These are phyloP conservation scores for Troides helena DNA, from an alignment of 2,888 invertebrate species.

Conservation along the genomic window DNA sequence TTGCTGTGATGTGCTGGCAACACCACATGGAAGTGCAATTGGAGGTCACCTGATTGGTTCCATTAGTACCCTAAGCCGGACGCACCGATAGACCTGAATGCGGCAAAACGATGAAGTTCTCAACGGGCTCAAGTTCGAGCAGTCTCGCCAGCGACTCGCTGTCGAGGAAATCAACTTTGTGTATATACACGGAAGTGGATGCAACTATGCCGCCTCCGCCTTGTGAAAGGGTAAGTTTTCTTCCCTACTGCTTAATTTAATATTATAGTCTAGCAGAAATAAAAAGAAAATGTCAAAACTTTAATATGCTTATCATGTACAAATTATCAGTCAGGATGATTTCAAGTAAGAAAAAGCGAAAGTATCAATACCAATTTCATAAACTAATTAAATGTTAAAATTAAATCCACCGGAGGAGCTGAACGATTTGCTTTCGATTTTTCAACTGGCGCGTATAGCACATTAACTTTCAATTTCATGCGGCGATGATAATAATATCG, in stretches of 20 bases:
- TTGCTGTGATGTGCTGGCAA: constrained; percentile 72
- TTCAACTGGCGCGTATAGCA: constrained; percentile 54
- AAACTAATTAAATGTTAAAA: constrained; percentile 45
- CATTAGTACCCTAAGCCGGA: constrained; percentile 1
- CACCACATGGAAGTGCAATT: constrained; percentile 66
- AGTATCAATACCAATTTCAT: constrained; percentile 20
- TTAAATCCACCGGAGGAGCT: constrained; percentile 43
- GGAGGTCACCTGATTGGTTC: constrained; percentile 65
- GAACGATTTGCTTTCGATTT: constrained; percentile 63
- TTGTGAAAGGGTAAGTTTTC: constrained; percentile 77
- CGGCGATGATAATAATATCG: constrained; percentile 61
- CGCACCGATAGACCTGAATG: constrained; percentile 44
- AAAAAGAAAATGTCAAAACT: too few species aligned
- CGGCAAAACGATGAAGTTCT: constrained; percentile 79
- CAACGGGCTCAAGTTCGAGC: constrained; percentile 83
- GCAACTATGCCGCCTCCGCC: constrained; percentile 58
- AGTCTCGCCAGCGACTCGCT: constrained; percentile 83
- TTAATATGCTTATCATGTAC: too few species aligned
- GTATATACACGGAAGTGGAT: constrained; percentile 82
- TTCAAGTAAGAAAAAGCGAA: constrained; percentile 32
- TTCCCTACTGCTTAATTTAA: background rate
- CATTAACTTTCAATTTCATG: constrained; percentile 70
- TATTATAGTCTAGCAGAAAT: background rate
- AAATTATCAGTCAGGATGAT: too few species aligned
- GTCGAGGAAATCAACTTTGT: constrained; percentile 83